Conservation (phyloP, 2,888 invertebrate genomes). For the Drosophila trichaetosa region DNA sequence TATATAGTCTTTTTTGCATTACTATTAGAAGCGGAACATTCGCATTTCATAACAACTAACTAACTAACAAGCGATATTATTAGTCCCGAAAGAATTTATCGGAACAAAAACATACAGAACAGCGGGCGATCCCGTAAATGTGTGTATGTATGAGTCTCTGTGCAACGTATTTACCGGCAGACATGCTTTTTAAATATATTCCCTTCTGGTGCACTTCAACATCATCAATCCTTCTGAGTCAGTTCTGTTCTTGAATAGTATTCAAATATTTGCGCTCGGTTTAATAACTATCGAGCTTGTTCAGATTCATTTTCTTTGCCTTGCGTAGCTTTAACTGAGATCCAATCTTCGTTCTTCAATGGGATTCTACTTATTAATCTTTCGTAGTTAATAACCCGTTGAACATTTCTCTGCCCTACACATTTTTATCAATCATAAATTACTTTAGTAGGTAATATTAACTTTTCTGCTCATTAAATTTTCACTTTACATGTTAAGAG, state of each 20-base stretch:
- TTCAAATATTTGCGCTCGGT: background rate
- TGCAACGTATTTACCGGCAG: background rate
- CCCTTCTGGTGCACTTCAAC: background rate
- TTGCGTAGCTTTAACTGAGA: background rate
- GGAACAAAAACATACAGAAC: too few relatives aligned
- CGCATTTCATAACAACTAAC: too few relatives aligned
- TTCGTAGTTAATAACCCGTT: background rate
- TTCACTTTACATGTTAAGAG: background rate
- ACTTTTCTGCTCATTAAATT: background rate
- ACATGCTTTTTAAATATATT: background rate
- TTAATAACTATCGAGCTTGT: background rate
- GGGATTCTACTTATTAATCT: background rate
- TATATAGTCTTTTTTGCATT: too few relatives aligned
- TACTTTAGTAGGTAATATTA: background rate
- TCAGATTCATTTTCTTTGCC: background rate
- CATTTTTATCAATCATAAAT: background rate
- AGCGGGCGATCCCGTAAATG: too few relatives aligned
- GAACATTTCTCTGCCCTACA: background rate
- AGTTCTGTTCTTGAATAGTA: background rate
- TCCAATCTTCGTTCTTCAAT: accelerated
- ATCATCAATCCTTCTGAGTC: too few relatives aligned
- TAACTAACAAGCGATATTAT: too few relatives aligned
- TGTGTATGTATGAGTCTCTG: too few relatives aligned
- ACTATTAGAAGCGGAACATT: too few relatives aligned
- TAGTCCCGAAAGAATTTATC: too few relatives aligned